Conservation (phyloP, 2,888 invertebrate species). For the Drosophila leonis region DNA sequence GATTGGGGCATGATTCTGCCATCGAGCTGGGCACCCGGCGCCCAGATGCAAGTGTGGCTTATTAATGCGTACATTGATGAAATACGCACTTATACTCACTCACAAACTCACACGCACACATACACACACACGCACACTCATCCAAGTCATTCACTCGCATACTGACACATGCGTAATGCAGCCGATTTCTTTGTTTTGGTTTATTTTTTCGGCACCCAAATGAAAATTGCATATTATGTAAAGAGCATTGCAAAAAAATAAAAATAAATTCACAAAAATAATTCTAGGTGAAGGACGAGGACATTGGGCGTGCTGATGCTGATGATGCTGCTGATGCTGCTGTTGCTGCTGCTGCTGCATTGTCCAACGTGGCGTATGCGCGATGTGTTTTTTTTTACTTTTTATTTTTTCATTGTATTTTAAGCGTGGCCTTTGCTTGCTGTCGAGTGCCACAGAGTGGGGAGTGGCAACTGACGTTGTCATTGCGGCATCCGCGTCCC, state of each 20-base stretch:
- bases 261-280: constrained; percentile 74
- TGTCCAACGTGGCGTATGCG: constrained; percentile 59
- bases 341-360: constrained; percentile 23
- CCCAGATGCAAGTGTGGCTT: constrained; percentile 63
- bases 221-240: constrained; percentile 83
- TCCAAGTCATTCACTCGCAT: constrained; percentile 34
- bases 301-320: constrained; percentile 44
- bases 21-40: constrained; percentile 55
- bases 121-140: constrained; percentile 20
- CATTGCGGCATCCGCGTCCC: constrained; percentile 52
- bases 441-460: background rate
- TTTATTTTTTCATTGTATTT: constrained; percentile 67
- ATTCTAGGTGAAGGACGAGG: constrained; percentile 84
- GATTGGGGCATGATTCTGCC: constrained; percentile 6
- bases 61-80: constrained; percentile 82
- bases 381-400: constrained; percentile 37
- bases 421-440: constrained; percentile 52
- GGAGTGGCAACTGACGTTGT: constrained; percentile 53
- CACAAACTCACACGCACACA: constrained; percentile 25
- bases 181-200: constrained; percentile 52
- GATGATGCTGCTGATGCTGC: constrained; percentile 1
- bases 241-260: constrained; percentile 62
- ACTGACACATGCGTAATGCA: constrained; percentile 72
- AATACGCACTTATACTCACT: constrained; percentile 69
- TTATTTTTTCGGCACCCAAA: constrained; percentile 64